A percentile compares a stretch with the other conserved stretches of the same genome.
Conservation (phyloP, 2,113 vertebrate species). For the Strix aluco region DNA sequence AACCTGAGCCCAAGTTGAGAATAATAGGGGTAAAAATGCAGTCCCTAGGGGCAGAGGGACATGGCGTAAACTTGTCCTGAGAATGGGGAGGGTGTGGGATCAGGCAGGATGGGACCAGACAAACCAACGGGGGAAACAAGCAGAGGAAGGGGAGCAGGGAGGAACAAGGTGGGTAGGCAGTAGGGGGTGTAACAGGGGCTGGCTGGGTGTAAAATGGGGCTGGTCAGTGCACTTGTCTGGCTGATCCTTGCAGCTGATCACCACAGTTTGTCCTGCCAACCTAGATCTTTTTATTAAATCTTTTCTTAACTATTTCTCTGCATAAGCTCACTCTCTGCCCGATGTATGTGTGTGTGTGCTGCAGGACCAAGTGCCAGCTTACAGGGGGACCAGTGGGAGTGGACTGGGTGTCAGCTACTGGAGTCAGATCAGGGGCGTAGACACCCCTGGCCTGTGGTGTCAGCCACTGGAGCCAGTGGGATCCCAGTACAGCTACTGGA, state of each 20-base stretch:
- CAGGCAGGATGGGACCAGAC: neutral
- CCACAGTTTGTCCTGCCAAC: neutral
- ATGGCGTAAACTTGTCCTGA: neutral
- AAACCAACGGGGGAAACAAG: neutral
- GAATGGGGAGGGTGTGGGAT: neutral
- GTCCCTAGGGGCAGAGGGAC: neutral
- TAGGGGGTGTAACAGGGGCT: neutral
- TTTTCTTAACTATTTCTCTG: neutral
- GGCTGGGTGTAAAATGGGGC: neutral
- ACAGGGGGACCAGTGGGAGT: fast-evolving
- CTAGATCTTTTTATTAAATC: neutral
- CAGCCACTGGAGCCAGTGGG: neutral
- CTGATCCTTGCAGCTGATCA: neutral
- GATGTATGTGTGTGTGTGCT: too few relatives aligned
- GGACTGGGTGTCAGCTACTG: neutral
- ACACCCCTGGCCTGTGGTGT: fast-evolving
- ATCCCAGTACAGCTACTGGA: neutral
- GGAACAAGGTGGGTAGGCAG: neutral
- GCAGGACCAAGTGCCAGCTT: neutral
- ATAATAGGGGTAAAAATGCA: neutral
- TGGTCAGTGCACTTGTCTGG: too few relatives aligned
- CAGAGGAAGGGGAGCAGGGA: neutral
- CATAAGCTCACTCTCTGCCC: neutral
- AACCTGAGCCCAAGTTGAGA: neutral
- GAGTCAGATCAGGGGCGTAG: too few relatives aligned